phyloP scores from a whole-genome alignment of 2,113 vertebrate species.

The Bungarus multicinctus region DNA sequence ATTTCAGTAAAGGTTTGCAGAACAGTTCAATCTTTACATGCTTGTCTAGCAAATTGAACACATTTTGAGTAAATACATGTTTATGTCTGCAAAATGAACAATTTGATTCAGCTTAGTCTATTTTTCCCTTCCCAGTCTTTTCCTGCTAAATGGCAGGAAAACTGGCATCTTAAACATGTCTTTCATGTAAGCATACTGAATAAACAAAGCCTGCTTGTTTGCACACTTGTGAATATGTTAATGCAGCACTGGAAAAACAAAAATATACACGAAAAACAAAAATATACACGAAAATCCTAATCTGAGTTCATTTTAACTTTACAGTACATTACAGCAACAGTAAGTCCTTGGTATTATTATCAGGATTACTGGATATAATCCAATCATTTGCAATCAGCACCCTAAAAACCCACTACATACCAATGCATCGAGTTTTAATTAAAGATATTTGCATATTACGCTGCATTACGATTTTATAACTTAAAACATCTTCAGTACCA shows the following conservation, averaged over 20 bases:
- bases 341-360: neutral
- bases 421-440: neutral
- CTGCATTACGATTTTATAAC: neutral
- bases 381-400: neutral
- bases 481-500: accelerated
- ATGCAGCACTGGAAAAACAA: neutral
- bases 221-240: neutral
- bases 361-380: neutral
- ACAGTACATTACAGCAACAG: neutral
- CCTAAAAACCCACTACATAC: neutral
- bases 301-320: neutral
- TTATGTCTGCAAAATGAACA: neutral
- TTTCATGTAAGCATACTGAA: neutral
- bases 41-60: neutral
- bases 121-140: neutral
- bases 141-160: neutral
- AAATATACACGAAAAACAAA: neutral
- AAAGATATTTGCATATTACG: neutral
- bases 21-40: neutral
- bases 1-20: neutral
- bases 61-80: neutral
- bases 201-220: neutral
- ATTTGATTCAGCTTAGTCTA: neutral
- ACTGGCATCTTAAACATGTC: neutral
- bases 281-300: too few relatives aligned